Evolutionary conservation across 2,797 vertebrate genomes (phyloP).

Genomic region (Macropus fuliginosus): DNA sequence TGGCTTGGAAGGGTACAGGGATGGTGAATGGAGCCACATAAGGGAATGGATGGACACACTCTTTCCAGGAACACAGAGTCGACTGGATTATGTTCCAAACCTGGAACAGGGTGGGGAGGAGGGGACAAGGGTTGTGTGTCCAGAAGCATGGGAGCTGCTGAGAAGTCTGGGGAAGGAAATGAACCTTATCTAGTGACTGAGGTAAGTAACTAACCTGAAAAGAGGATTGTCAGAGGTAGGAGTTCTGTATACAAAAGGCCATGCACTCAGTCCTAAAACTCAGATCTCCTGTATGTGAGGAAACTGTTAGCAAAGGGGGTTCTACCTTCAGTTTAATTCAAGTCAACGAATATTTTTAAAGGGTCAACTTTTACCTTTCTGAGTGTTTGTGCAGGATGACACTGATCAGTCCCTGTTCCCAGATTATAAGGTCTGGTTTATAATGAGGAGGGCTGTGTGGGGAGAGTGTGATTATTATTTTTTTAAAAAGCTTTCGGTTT

Average conservation of each 20-base stretch:
- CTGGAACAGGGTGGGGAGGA: neutral
- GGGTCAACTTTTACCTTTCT: neutral
- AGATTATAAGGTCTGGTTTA: neutral
- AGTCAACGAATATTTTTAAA: neutral
- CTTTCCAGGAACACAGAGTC: neutral
- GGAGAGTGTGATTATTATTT: neutral
- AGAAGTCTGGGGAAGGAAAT: neutral
- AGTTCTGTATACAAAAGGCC: neutral
- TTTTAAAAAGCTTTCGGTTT: constrained; percentile 11
- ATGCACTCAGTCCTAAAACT: neutral
- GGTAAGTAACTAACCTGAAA: neutral
- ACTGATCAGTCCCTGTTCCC: neutral
- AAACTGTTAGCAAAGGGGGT: neutral
- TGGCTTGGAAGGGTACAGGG: neutral
- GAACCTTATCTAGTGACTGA: neutral
- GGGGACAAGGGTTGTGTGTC: neutral
- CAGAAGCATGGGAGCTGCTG: neutral
- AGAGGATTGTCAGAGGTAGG: neutral
- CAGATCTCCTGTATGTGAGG: neutral
- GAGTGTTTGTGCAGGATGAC: neutral
- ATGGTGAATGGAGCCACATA: neutral
- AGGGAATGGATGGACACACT: neutral
- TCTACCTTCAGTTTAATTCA: neutral
- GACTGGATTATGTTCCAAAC: neutral
- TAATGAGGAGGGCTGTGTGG: neutral